Base-by-base conservation (phyloP, 2,113 vertebrate genomes). In the Trichomycterus rosablanca region DNA sequence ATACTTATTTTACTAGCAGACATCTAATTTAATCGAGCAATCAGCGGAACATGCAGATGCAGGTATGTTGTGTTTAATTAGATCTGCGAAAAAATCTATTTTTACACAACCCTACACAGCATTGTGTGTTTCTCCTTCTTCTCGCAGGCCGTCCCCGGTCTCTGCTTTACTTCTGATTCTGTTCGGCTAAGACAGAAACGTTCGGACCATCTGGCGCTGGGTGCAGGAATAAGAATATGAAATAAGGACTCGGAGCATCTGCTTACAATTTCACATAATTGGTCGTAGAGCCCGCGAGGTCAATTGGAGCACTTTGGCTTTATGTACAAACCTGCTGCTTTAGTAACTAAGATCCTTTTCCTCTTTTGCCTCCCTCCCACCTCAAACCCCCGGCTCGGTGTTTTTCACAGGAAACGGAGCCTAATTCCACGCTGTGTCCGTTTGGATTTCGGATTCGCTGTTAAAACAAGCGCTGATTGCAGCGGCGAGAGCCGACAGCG, bases 211-310 rank as follows among this genome's bases (percentile, higher is more conserved):
- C 35, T 71, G 68, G 56, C 60, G 58, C 44, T 14, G 61, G 37
- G 81, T 84, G 85, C 90, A 93, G 92, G 87, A 88, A 72, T 75
- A 72, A 76, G 80, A 85, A 88, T 86, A 88, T 86, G 86, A 89
- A 87, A 82, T 74, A 78, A 82, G 73, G 78, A 76, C 80, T 69
- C 80, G 80, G 74, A 78, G 87, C 95, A 96, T 96, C 93, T 97
- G 94, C 92, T 95, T 90, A 92, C 91, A 93, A 96, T 97, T 88
- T 75, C 74, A 87, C 82, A 89, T 89, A 93, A 93, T 93, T 97
- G 92, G 88, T 89, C 88, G 84, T 88, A 88, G 87, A 88, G 86
- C 88, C 80, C 81, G 81, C 81, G 87, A 92, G 94, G 95, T 97
- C 93, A 95, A 92, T 89, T 92, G 89, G 87, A 78, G 87, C 90